Evolutionary conservation across 2,113 vertebrate species (phyloP), one percentile per base, ranked within the genome.

Genomic region (Myotis brandtii): DNA sequence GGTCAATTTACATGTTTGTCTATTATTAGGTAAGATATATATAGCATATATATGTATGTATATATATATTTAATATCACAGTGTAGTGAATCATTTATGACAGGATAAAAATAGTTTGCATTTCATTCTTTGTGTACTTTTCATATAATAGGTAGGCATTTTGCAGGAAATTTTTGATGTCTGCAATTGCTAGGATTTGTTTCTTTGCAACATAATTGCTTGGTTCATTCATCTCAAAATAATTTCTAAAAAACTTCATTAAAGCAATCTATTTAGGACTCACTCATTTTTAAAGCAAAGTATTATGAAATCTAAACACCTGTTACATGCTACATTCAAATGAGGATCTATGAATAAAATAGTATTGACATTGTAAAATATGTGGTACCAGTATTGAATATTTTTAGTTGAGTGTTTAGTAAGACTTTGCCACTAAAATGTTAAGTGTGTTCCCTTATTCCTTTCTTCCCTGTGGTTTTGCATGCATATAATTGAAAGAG

Each of bases 241-340:
- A 86, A 94, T 85, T 96, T 67, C 50, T 95, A 85, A 95, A 83
- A 75, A 89, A 88, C 2, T 77, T 95, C 48, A 86, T 97, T 95
- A 93, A 86, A 86, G 21, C 27, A 81, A 66, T 84, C 89, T 95
- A 81, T 97, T 97, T 14, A 95, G 37, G 83, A 97, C 62, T 43
- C 90, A 89, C 52, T 80, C 69, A 87, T 97, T 98, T 97, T 93
- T 86, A 92, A 96, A 98, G 83, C 59, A 94, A 79, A 89, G 66
- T 93, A 84, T 97, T 90, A 95, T 91, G 91, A 88, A 97, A 89
- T 50, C 54, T 90, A 93, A 95, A 94, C 75, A 97, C 73, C 48
- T 87, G 56, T 64, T 92, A 43, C 30, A 66, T 81, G 50, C 56
- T 81, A 14, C n/a, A 77, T 94, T 96, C 23, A 89, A 87, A 81